Evolutionary conservation across 2,888 invertebrate genomes (phyloP), one percentile per base, ranked within the genome.

Genomic region (Minunthozetes semirufus): DNA sequence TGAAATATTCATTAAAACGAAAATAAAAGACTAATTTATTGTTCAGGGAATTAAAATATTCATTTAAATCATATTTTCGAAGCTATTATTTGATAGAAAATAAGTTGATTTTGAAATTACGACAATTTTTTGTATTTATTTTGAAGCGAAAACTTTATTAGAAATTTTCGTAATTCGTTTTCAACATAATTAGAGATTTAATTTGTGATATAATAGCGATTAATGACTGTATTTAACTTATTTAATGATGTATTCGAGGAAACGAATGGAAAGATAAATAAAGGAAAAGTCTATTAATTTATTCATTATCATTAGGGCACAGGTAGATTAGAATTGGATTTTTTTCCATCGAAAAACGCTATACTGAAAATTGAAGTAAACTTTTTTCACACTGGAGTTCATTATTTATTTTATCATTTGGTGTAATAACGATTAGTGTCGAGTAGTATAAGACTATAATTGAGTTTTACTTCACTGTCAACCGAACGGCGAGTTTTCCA

Each of bases 391-490:
- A 46, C n/a, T 42, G 9, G 19, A 42, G 22, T 68, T 42, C 68
- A 33, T 38, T 42, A 68, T 19, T 68, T 68, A 68, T 68, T 19
- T 68, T 42, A 68, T 46, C 68, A 68, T 68, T 68, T 19, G 46
- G 17, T 68, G 17, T 68, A 68, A 68, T 68, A 68, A 42, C 68
- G 38, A 68, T 68, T 68, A 22, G 46, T 38, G 42, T 22, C 13
- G 42, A 42, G n/a, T 46, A 42, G n/a, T 46, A 38, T 61, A 61
- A 33, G 33, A 61, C 17, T 61, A 33, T 33, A 68, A 42, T 42
- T 68, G 68, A 42, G 38, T 68, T 68, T 68, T 42, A 42, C 42
- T 68, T 68, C 33, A 42, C n/a, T 68, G 68, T 46, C 68, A 68
- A 68, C 68, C 19, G 11, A 66, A 38, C 22, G 33, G 42, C 46